Base-by-base conservation (phyloP, 2,113 vertebrate species). In the Choloepus hoffmanni region DNA sequence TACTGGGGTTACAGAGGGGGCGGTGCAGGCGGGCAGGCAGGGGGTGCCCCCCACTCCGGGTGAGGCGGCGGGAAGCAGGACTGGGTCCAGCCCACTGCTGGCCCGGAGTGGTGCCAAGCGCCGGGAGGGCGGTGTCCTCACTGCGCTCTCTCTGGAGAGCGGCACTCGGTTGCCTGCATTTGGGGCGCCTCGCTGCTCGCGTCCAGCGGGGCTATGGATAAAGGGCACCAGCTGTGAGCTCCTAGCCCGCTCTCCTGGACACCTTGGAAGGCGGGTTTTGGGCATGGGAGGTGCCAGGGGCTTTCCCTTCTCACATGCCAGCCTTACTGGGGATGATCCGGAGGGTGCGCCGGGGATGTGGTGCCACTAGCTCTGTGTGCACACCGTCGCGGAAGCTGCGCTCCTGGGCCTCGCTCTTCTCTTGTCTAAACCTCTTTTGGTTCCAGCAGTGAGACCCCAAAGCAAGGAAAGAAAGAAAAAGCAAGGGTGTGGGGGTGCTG, bases 401-500 rank as follows among this genome's bases (percentile, higher is more conserved):
- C 95, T 53, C 90, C 55, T 0, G 85, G 36, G 70, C 68, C 68
- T 76, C 6, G 86, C 77, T 83, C 67, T 78, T 10, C 82, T 89
- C 70, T 77, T 45, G 77, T 74, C 89, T 12, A 85, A 96, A 74
- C 91, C 96, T 94, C 95, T 93, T 92, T 55, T 4, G 73, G 91
- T 86, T 95, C 96, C 45, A 36, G 91, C 89, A 89, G 97, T 95
- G 58, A 94, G 97, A 97, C 94, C 96, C 97, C 96, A 94, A 92
- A 97, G 86, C 96, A 45, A 26, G 79, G 84, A 92, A 95, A 97
- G 96, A 97, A 93, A 96, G 92, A 90, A 72, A 89, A 91, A 88
- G 96, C 92, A 73, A 92, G 85, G 96, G 96, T 96, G 96, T 68
- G 96, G 96, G 96, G 96, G 96, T 94, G 83, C 96, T 90, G 96